Evolutionary conservation across 2,113 vertebrate species (phyloP).

Genomic region (Phasianus colchicus): DNA sequence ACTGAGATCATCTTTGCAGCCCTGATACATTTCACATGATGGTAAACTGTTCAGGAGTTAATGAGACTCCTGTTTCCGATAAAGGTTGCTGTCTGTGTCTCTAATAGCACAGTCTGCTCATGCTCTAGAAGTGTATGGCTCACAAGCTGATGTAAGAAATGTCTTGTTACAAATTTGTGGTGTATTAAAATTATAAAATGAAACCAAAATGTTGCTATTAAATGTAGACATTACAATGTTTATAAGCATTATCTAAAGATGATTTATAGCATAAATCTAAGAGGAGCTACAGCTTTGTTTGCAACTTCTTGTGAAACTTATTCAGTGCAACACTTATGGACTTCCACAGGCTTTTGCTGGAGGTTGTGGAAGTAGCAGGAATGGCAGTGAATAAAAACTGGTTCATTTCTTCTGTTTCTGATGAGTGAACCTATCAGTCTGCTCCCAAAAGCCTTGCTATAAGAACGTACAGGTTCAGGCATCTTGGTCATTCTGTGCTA

Average conservation of each 20-base stretch:
- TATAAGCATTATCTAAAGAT: neutral
- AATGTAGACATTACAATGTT: neutral
- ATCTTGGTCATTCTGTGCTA: neutral
- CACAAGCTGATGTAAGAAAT: neutral
- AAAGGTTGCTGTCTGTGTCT: neutral
- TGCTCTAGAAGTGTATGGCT: neutral
- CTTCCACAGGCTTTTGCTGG: fast-evolving
- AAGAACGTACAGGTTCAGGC: neutral
- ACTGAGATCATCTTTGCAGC: neutral
- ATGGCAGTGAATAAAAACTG: neutral
- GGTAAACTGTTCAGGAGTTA: neutral
- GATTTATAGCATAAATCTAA: neutral
- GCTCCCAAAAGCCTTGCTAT: neutral
- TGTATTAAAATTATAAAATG: neutral
- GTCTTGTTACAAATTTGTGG: neutral
- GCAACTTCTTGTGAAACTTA: neutral
- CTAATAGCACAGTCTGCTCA: neutral
- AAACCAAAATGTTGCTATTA: neutral
- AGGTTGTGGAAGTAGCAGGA: neutral
- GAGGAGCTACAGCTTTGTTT: neutral
- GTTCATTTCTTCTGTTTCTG: neutral
- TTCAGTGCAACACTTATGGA: neutral
- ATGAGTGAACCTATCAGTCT: neutral
- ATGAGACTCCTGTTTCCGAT: neutral
- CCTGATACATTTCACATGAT: neutral